These are phyloP conservation scores for Falco rusticolus DNA, from an alignment of 2,797 vertebrate genomes.

Conservation along the genomic window DNA sequence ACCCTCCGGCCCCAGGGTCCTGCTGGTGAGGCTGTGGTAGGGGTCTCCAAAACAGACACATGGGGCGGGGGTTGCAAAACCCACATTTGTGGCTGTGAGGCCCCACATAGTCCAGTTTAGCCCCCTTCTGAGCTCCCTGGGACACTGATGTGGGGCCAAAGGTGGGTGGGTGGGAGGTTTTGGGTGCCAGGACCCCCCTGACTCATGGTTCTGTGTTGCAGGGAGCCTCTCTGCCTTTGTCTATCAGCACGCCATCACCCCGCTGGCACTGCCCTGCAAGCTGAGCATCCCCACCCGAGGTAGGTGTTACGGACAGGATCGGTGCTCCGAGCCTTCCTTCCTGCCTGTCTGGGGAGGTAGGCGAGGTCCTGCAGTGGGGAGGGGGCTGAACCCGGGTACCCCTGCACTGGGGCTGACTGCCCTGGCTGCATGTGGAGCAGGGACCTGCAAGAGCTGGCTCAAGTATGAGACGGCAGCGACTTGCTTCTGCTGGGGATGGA, in stretches of 20 bases:
- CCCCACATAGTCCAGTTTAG: neutral
- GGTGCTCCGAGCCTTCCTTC: rapidly evolving
- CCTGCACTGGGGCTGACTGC: neutral
- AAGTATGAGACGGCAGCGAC: rapidly evolving
- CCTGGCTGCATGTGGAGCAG: neutral
- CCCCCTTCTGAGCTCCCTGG: neutral
- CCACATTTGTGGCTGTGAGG: neutral
- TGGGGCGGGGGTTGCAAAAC: neutral
- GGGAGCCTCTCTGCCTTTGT: constrained; percentile 94
- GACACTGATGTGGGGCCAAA: rapidly evolving
- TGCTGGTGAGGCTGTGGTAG: rapidly evolving
- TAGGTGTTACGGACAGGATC: constrained; percentile 26
- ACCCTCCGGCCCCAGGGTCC: neutral
- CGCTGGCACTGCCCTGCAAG: constrained; percentile 86
- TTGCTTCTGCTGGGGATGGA: neutral
- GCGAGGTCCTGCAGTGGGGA: neutral
- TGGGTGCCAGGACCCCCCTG: neutral
- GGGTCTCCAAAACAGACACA: neutral
- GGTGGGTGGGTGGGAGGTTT: rapidly evolving
- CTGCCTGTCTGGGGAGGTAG: neutral
- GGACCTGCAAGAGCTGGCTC: neutral
- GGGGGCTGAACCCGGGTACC: rapidly evolving
- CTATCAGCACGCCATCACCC: constrained; percentile 87
- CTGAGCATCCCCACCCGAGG: constrained; percentile 82
- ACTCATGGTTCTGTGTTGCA: constrained; percentile 16